Percentiles rank a stretch among this genome's conserved stretches.
phyloP scores from a whole-genome alignment of 2,113 vertebrate species.

The Sapayoa aenigma region DNA sequence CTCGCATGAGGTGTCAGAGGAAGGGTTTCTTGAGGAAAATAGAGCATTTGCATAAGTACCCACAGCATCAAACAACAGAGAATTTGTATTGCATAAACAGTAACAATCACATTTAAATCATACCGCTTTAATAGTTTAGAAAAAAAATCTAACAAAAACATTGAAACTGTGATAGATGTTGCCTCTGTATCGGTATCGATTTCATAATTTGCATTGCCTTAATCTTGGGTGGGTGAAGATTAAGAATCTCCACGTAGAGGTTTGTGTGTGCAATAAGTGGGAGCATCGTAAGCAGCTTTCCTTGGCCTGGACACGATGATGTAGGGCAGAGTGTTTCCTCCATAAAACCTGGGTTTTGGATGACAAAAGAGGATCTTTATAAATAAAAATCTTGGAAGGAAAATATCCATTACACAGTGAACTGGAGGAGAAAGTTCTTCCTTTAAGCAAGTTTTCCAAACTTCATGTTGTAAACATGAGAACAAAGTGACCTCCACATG shows the following conservation, averaged over 20 bases:
- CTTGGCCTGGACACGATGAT: not conserved
- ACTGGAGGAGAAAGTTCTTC: not conserved
- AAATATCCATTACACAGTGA: not conserved
- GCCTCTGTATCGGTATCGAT: constrained; percentile 33
- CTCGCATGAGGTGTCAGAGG: constrained; percentile 28
- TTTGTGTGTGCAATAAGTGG: constrained; percentile 21
- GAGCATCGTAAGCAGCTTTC: not conserved
- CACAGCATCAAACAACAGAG: not conserved
- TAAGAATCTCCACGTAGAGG: constrained; percentile 20
- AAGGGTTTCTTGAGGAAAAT: constrained; percentile 14
- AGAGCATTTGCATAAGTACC: constrained; percentile 39
- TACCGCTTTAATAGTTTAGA: constrained; percentile 3
- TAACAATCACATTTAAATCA: constrained; percentile 23
- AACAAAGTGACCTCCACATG: not conserved
- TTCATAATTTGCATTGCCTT: constrained; percentile 52
- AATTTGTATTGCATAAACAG: constrained; percentile 8
- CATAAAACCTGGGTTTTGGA: not conserved
- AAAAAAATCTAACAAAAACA: constrained; percentile 32
- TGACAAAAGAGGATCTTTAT: not conserved
- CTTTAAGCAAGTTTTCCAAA: not conserved
- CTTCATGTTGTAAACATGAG: not conserved
- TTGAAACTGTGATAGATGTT: constrained; percentile 49
- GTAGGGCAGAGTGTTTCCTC: constrained; percentile 20
- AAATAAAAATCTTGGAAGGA: not conserved
- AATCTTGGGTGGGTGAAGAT: constrained; percentile 69